A percentile compares a stretch with the other conserved stretches of the same genome.
Evolutionary conservation across 2,113 vertebrate genomes (phyloP).

Genomic region (Chrysemys picta): DNA sequence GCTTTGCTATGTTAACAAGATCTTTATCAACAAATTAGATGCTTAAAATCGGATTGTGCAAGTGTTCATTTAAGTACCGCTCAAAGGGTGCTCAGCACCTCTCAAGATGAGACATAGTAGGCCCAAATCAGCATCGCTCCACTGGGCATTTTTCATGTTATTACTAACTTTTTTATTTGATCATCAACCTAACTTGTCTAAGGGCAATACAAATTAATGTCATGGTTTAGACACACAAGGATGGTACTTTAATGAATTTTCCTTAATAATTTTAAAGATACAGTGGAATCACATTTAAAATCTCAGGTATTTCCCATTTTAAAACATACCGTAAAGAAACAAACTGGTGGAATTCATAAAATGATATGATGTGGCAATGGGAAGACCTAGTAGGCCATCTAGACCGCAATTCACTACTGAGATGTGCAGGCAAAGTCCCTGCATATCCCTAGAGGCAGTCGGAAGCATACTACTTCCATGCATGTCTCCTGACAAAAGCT

Average conservation of each 20-base stretch:
- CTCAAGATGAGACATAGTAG: fast-evolving
- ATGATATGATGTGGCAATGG: not conserved
- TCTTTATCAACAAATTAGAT: constrained; percentile 70
- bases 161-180: constrained; percentile 65
- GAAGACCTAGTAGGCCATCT: not conserved
- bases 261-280: not conserved
- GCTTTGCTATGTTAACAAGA: constrained; percentile 35
- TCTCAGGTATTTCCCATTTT: not conserved
- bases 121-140: not conserved
- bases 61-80: not conserved
- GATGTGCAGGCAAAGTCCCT: not conserved
- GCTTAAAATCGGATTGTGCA: constrained; percentile 9
- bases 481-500: not conserved
- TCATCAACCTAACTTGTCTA: constrained; percentile 60
- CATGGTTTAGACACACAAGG: constrained; percentile 47
- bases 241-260: not conserved
- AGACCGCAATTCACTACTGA: not conserved
- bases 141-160: not conserved
- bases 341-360: not conserved
- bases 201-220: constrained; percentile 19
- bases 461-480: not conserved
- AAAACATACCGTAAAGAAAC: not conserved
- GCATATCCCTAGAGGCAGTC: not conserved
- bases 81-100: not conserved
- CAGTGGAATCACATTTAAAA: not conserved